These are phyloP conservation scores for Phainopepla nitens DNA, from an alignment of 2,113 vertebrate genomes.

Conservation along the genomic window DNA sequence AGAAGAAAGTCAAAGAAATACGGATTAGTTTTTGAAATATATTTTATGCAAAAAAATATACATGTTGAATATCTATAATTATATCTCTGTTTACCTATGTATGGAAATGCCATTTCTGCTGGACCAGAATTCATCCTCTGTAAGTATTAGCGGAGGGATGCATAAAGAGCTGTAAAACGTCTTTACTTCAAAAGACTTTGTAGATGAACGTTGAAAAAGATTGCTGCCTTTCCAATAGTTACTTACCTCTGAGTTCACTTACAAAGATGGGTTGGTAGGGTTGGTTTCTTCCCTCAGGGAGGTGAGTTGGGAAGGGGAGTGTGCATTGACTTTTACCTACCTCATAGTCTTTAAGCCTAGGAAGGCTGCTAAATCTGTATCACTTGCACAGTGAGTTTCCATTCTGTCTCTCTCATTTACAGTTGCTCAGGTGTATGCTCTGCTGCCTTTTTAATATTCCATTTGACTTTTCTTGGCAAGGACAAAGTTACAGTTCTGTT, in stretches of 20 bases:
- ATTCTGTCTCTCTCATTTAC: neutral
- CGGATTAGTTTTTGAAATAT: neutral
- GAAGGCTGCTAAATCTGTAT: neutral
- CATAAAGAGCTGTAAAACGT: neutral
- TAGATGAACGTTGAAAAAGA: neutral
- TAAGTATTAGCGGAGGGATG: neutral
- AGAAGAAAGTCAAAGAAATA: neutral
- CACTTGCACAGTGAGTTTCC: neutral
- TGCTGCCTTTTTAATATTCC: neutral
- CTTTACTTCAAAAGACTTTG: neutral
- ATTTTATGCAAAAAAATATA: neutral
- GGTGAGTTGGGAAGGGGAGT: accelerated
- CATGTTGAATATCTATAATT: neutral
- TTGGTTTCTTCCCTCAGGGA: neutral
- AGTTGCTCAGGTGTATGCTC: neutral
- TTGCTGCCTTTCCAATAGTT: neutral
- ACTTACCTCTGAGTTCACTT: neutral
- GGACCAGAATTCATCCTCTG: neutral
- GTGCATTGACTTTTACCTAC: neutral
- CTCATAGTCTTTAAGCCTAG: neutral
- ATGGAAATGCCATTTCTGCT: neutral
- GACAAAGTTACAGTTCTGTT: neutral
- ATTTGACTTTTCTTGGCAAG: neutral
- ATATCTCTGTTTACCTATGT: neutral
- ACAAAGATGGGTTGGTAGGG: neutral